Base-by-base conservation (phyloP, 2,888 invertebrate species). In the Listrodromus nycthemerus region DNA sequence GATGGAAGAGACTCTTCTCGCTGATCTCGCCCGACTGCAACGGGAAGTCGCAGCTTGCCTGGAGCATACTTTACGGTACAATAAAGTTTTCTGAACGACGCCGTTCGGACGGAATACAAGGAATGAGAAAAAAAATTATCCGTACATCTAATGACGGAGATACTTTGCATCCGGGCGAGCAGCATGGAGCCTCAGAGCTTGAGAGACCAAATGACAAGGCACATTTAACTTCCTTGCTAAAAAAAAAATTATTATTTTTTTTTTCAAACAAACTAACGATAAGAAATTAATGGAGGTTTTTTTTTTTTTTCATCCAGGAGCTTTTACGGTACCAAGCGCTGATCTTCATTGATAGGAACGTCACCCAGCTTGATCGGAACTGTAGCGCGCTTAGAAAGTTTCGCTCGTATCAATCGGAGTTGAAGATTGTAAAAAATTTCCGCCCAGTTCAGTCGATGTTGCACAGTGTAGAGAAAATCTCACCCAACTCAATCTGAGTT, bases 31-130 rank as follows among this genome's bases (percentile, higher is more conserved):
- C 55, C 55, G 55, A 55, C 65, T 75, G 74, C 81, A 79, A 71
- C 86, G 77, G 86, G 86, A 86, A 82, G 86, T 85, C 76, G 66
- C 82, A 82, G 75, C 79, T 45, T 66, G 74, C 74, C 77, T 55
- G 69, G 24, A 76, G 58, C 24, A n/a, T 24, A 71, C 37, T 77
- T 30, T 41, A 71, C 10, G 8, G 71, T 55, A 55, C 37, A 37
- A 24, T 71, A 55, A 71, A 58, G 33, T 24, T 41, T 30, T 8
- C 24, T 55, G 19, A 52, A 21, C 37, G 24, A 70, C n/a, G 10
- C 21, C 13, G 48, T 37, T 55, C 3, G 55, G 19, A 33, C 6
- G 16, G 16, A 37, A 55, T 21, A 7, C 27, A 10, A 69, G 33
- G 19, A 8, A n/a, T n/a, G n/a, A n/a, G 13, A 50, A 10, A 19